phyloP scores from a whole-genome alignment of 2,113 vertebrate species.

The Verasper variegatus region DNA sequence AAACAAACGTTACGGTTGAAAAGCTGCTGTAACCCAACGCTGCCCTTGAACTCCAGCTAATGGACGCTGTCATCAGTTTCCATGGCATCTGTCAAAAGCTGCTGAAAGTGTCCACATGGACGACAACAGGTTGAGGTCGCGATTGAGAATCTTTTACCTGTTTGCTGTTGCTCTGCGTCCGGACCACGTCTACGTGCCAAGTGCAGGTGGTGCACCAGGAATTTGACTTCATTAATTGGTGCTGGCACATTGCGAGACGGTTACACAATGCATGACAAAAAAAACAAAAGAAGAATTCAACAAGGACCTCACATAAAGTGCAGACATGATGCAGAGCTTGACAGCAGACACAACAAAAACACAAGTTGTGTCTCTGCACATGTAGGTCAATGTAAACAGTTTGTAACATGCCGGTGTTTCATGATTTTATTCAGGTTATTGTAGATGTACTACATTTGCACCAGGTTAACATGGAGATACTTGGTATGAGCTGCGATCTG shows the following conservation, averaged over 20 bases:
- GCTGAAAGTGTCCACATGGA: not conserved
- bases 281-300: not conserved
- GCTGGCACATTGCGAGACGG: slow-evolving; percentile 19
- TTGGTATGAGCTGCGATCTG: not conserved
- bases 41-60: no score
- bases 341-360: slow-evolving; percentile 30
- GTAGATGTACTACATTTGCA: not conserved
- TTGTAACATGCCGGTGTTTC: not conserved
- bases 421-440: no score
- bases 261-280: slow-evolving; percentile 25
- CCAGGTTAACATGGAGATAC: not conserved
- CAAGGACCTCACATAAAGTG: slow-evolving; percentile 28
- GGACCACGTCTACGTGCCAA: slow-evolving; percentile 5
- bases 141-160: not conserved
- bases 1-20: not conserved
- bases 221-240: slow-evolving; percentile 40
- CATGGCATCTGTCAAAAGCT: slow-evolving; percentile 1
- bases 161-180: slow-evolving; percentile 4
- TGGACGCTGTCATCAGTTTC: not conserved
- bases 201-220: slow-evolving; percentile 29
- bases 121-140: not conserved
- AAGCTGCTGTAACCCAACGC: not conserved
- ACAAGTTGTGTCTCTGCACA: not conserved
- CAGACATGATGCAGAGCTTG: not conserved
- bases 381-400: not conserved